phyloP scores from a whole-genome alignment of 1,140 invertebrate genomes.

The Diachasmimorpha longicaudata region DNA sequence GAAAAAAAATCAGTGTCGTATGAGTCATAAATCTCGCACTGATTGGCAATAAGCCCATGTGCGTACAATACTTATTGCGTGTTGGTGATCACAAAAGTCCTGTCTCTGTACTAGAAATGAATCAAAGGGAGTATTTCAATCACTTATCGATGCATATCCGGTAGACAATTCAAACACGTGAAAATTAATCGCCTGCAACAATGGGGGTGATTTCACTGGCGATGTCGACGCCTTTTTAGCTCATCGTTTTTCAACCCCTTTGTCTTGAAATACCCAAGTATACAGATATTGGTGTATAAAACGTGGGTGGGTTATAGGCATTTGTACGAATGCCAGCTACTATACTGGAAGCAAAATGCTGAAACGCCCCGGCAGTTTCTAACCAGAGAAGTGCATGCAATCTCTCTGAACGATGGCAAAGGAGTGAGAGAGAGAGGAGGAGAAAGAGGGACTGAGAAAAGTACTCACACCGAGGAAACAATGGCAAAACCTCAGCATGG shows the following conservation, averaged over 20 bases:
- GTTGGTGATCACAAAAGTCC: not conserved
- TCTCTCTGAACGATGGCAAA: not conserved
- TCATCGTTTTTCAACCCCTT: not conserved
- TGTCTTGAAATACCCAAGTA: not conserved
- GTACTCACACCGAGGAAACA: slow-evolving; percentile 37
- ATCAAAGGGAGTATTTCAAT: slow-evolving; percentile 6
- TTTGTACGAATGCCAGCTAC: slow-evolving; percentile 12
- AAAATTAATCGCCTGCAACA: slow-evolving; percentile 5
- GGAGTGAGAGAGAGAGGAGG: not conserved
- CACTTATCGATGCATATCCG: not conserved
- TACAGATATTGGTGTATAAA: not conserved
- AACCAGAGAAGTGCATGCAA: not conserved
- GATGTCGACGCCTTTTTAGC: not conserved
- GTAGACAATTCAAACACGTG: not conserved
- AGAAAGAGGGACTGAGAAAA: too few relatives aligned
- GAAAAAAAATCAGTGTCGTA: not conserved
- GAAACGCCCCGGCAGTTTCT: slow-evolving; percentile 1
- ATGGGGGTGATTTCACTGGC: not conserved
- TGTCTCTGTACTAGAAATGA: not conserved
- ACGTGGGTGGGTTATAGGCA: slow-evolving; percentile 10
- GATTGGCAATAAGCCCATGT: not conserved
- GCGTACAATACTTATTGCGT: not conserved
- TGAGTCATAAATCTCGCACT: not conserved
- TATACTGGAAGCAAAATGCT: slow-evolving; percentile 1
- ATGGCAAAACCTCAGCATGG: slow-evolving; percentile 34